Base-by-base conservation (phyloP, 2,113 vertebrate genomes). In the Ceyx melanurus region DNA sequence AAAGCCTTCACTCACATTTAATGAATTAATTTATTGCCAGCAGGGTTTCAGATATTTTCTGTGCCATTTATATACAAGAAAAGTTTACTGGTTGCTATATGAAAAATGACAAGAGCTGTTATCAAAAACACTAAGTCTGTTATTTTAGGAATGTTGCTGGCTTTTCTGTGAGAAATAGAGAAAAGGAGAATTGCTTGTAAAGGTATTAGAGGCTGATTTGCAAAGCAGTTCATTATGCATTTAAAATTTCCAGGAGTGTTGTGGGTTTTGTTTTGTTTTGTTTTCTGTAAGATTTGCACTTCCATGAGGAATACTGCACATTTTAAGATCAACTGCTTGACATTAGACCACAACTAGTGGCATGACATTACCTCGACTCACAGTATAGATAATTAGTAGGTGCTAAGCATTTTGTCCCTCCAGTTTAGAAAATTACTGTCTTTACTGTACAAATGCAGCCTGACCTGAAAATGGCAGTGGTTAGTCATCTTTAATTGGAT, bases 401-500 rank as follows among this genome's bases (percentile, higher is more conserved):
- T 71, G 40, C 53, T 87, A n/a, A 88, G 78, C 13, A 35, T 73
- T 72, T 64, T 61, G 33, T 58, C 56, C 48, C 56, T 62, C 5
- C 25, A 18, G 73, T 95, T 93, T 71, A 91, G 80, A 93, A 90
- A 82, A 51, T 88, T 11, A 58, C 71, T 45, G 17, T 26, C 40
- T 81, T 81, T 72, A 45, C 46, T 37, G 17, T 54, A 54, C 19
- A 56, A 85, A 88, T 62, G 53, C 46, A 87, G 33, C 26, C 77
- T 92, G 80, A 61, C 78, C 71, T 85, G 86, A 68, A 82, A 92
- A 76, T 73, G 77, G 56, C 70, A 90, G 53, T 54, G 53, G 66
- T 89, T 93, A n/a, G 45, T 92, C 84, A 79, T 58, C 33, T 48
- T 84, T 93, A 95, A 72, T 92, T 86, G 88, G 73, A 45, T 3